Conservation (phyloP, 2,888 invertebrate genomes). For the Ectemnius lituratus region DNA sequence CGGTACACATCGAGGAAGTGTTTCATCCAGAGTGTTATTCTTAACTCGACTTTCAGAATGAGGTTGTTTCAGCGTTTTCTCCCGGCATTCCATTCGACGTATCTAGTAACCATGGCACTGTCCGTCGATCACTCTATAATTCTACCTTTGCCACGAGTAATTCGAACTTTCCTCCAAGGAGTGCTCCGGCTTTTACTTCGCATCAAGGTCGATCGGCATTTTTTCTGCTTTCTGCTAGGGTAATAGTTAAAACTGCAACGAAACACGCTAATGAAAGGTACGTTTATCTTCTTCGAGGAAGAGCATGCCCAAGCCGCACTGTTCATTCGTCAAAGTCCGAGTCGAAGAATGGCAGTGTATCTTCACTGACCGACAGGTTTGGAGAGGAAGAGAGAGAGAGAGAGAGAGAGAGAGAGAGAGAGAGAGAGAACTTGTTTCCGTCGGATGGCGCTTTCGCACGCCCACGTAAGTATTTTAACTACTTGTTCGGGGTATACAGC, state of each 20-base stretch:
- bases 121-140: neutral
- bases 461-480: conserved; percentile 24
- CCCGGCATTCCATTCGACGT: neutral
- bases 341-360: conserved; percentile 12
- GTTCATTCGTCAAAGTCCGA: conserved; percentile 12
- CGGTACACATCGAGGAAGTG: conserved; percentile 47
- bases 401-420: neutral
- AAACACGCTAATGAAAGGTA: conserved; percentile 5
- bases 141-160: neutral
- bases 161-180: too few species aligned
- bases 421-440: conserved; percentile 40
- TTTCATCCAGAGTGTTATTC: conserved; percentile 5
- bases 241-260: neutral
- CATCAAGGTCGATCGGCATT: neutral
- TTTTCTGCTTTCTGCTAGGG: neutral
- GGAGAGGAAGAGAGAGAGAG: conserved; percentile 12
- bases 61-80: neutral
- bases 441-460: conserved; percentile 40
- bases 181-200: neutral
- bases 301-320: neutral
- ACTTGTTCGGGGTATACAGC: conserved; percentile 15
- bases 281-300: neutral
- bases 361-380: conserved; percentile 25
- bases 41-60: conserved; percentile 20
- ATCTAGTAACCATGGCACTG: too few species aligned